A percentile compares a stretch with the other conserved stretches of the same genome.
These are phyloP conservation scores for Xenopus petersii DNA, from an alignment of 2,797 vertebrate species.

Conservation along the genomic window DNA sequence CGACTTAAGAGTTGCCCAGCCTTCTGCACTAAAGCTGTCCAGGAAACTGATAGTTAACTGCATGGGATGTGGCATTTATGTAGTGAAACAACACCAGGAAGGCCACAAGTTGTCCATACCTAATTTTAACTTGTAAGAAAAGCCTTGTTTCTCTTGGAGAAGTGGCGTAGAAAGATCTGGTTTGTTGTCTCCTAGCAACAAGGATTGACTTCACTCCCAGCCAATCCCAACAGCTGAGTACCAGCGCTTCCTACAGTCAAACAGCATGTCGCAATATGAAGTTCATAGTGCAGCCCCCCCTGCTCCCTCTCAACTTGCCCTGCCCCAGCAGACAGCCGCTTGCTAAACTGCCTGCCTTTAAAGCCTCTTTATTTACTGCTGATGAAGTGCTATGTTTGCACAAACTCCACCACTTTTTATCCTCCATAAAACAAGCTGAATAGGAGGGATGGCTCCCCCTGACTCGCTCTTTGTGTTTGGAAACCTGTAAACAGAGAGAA, in stretches of 20 bases:
- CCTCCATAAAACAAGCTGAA: constrained; percentile 28
- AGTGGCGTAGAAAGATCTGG: constrained; percentile 51
- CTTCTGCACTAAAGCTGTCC: too few relatives aligned
- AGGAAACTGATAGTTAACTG: too few relatives aligned
- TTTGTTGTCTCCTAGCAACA: constrained; percentile 64
- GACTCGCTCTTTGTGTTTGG: constrained; percentile 1
- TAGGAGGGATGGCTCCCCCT: constrained; percentile 5
- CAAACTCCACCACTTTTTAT: constrained; percentile 15
- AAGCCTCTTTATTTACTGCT: constrained; percentile 12
- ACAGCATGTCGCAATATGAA: constrained; percentile 45
- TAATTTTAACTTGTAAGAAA: neutral
- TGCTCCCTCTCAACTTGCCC: neutral
- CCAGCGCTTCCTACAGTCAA: constrained; percentile 55
- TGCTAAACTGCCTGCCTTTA: neutral
- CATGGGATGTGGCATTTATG: too few relatives aligned
- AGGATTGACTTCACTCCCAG: constrained; percentile 55
- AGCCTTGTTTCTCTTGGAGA: neutral
- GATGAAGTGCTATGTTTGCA: constrained; percentile 27
- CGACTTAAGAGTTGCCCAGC: too few relatives aligned
- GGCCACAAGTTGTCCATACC: too few relatives aligned
- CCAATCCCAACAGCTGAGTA: constrained; percentile 54
- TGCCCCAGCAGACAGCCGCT: neutral
- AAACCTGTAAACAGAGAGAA: constrained; percentile 36
- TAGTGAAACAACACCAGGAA: too few relatives aligned
- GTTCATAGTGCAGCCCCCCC: constrained; percentile 2